Base-by-base conservation (phyloP, 2,888 invertebrate genomes). In the Salticus scenicus region DNA sequence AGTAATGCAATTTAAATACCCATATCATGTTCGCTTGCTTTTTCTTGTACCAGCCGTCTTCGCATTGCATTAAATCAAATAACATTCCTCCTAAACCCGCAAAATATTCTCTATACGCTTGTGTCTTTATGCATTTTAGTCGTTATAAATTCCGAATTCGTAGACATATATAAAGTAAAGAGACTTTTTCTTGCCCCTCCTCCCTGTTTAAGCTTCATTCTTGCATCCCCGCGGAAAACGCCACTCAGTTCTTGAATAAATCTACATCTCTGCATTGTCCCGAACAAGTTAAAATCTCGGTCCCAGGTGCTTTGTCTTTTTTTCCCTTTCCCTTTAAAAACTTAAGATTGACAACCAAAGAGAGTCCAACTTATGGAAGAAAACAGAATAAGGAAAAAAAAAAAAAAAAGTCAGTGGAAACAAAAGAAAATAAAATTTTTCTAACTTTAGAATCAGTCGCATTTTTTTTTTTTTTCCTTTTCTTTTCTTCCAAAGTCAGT, bases 321-420 rank as follows among this genome's bases (percentile, higher is more conserved):
- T 51, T 33, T 33, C 33, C 33, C n/a, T 67, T 24, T 7, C 24
- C 31, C 30, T 66, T 37, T 10, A 37, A 7, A 14, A 47, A 12
- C 17, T 47, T 37, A 30, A 70, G 75, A 82, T 57, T 64, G 82
- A 75, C 82, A 82, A 66, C 8, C 7, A 42, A n/a, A 0, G 75
- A 70, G 78, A 76, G 71, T 76, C 17, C 10, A 69, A 20, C 37
- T 31, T 74, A 24, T 27, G 8, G 1, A 20, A 24, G 28, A 70
- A 63, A 41, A 78, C 10, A 37, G 33, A 67, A 66, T 33, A 51
- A 66, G 0, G 10, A 17, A 17, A 17, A 17, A 24, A 17, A 12
- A 69, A 51, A 63, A 30, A 31, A 37, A 51, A n/a, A 31, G 24
- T 12, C 31, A 17, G 24, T 2, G 37, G 5, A 24, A 41, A 74